Conservation (phyloP, 2,888 invertebrate genomes). For the Selenia dentaria region DNA sequence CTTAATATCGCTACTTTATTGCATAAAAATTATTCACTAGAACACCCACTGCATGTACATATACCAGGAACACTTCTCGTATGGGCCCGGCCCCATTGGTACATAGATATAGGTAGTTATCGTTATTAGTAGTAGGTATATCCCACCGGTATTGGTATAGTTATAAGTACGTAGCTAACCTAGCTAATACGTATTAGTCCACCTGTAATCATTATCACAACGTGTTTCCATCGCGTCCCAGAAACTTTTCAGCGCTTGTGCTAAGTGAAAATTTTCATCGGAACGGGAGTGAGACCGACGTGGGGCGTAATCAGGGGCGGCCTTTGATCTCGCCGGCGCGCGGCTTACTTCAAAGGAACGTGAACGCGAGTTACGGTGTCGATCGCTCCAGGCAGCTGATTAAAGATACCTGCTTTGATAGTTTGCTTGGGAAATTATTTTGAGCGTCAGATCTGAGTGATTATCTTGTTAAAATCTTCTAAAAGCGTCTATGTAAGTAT, state of each 20-base stretch:
- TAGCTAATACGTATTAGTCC: no score
- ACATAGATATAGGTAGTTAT: no score
- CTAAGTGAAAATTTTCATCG: conserved; percentile 34
- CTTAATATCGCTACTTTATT: no score
- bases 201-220: neutral
- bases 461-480: neutral
- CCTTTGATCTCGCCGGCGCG: conserved; percentile 33
- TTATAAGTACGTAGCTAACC: no score
- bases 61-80: no score
- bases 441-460: no score
- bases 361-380: conserved; percentile 18
- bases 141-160: no score
- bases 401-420: conserved; percentile 29
- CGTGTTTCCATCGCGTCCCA: neutral
- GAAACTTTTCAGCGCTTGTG: conserved; percentile 20
- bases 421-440: conserved; percentile 15
- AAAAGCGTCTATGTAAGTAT: no score
- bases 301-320: conserved; percentile 31
- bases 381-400: conserved; percentile 31
- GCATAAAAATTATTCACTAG: no score
- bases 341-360: conserved; percentile 26
- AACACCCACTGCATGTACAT: no score
- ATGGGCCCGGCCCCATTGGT: no score
- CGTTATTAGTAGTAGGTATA: no score
- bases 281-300: conserved; percentile 17